Conservation (phyloP, 2,888 invertebrate genomes). For the Anoplius nigerrimus region DNA sequence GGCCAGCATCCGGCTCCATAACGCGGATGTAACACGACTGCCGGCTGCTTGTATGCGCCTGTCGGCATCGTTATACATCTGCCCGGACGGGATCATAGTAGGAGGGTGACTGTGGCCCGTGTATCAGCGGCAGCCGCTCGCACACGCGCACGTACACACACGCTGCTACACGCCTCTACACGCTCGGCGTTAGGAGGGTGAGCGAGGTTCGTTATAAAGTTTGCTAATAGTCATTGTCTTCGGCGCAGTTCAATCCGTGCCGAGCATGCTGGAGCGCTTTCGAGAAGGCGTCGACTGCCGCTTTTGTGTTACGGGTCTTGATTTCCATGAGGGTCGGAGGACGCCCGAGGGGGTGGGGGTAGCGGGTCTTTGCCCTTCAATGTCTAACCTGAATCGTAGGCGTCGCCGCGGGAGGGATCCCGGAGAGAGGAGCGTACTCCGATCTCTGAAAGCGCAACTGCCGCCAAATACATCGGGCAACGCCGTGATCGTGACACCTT, state of each 20-base stretch:
- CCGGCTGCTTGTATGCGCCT: too few species aligned
- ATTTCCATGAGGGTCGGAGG: conserved; percentile 15
- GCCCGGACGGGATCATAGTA: background rate
- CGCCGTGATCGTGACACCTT: background rate
- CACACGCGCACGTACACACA: background rate
- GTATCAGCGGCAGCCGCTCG: background rate
- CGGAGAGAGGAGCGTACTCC: conserved; percentile 21
- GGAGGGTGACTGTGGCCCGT: background rate
- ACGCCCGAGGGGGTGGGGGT: too few species aligned
- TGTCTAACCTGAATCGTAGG: conserved; percentile 28
- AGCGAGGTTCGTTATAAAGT: conserved; percentile 41
- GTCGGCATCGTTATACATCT: too few species aligned
- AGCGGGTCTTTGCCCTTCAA: conserved; percentile 19
- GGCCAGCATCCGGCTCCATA: too few species aligned
- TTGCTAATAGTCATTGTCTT: conserved; percentile 45
- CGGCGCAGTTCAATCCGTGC: conserved; percentile 24
- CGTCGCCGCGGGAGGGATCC: conserved; percentile 25
- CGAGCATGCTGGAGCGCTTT: conserved; percentile 14
- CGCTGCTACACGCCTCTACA: too few species aligned
- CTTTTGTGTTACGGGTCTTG: conserved; percentile 4
- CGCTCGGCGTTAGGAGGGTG: background rate
- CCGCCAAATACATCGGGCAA: background rate
- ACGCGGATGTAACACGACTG: too few species aligned
- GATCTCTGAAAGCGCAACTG: conserved; percentile 12
- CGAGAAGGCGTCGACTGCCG: background rate